These are phyloP conservation scores for Beris chalybata DNA, from an alignment of 2,888 invertebrate genomes.

Conservation along the genomic window DNA sequence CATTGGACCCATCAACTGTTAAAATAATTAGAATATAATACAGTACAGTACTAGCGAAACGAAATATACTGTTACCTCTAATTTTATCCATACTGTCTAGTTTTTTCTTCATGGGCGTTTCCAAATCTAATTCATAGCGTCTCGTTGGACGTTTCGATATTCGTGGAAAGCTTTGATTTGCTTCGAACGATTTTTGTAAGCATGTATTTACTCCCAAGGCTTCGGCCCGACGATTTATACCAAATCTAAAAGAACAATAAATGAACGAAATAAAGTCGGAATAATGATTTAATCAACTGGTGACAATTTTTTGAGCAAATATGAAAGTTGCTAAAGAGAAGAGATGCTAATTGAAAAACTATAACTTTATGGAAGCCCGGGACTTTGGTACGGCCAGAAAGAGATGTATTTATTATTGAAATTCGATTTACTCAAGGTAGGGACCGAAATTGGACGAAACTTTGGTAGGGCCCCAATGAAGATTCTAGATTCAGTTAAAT, in stretches of 20 bases:
- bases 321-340: no score
- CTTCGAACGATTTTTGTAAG: conserved; percentile 59
- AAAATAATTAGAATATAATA: not conserved
- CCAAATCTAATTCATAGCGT: conserved; percentile 36
- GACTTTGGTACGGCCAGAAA: no score
- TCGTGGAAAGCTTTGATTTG: conserved; percentile 66
- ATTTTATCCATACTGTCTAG: conserved; percentile 59
- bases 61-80: conserved; percentile 52
- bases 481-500: no score
- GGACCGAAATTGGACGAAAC: no score
- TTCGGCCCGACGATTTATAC: conserved; percentile 50
- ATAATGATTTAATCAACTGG: no score
- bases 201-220: conserved; percentile 24
- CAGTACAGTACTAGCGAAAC: not conserved
- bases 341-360: no score
- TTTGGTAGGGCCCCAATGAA: no score
- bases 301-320: no score
- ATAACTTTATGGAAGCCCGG: no score
- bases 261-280: no score
- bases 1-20: conserved; percentile 61
- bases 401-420: no score
- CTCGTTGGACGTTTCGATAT: conserved; percentile 45
- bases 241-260: conserved; percentile 65
- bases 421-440: no score
- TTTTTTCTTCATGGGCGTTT: conserved; percentile 45